Base-by-base conservation (phyloP, 2,888 invertebrate species). In the Crossocerus cetratus region DNA sequence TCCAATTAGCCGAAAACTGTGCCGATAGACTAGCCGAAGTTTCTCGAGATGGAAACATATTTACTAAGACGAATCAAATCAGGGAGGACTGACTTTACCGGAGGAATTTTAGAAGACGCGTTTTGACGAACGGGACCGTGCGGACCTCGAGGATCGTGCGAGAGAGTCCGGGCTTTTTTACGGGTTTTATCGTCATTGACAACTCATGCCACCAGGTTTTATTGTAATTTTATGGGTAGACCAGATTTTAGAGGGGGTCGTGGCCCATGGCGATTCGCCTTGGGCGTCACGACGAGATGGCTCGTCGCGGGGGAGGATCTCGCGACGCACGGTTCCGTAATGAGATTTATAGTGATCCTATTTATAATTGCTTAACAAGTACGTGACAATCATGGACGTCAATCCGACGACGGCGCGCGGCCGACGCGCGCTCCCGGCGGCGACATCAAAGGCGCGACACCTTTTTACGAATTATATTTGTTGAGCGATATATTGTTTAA, bases 401-500 rank as follows among this genome's bases (percentile, higher is more conserved):
- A 69, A 61, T 59, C 64, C 57, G 68, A 59, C 65, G 73, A 32
- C 42, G 65, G 23, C 20, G 66, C 80, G 18, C 58, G 67, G 8
- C 8, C 20, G 20, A 3, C 42, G 14, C 11, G 45, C 56, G 14
- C 11, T 57, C 58, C 67, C 70, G 76, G 5, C 55, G 20, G 60
- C 67, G 72, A 18, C 16, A 21, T 11, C 60, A 22, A 66, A 54
- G 66, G 56, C 49, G 72, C 53, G 49, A 32, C 65, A 53, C 62
- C 57, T 80, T 82, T 83, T 83, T 79, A 82, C 74, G 77, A 82
- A 83, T 84, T 86, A 80, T 86, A 85, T 88, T 88, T 86, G 86
- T 88, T 88, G 84, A 85, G 75, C 72, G 74, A 84, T 87, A 82
- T 83, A 88, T 88, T 86, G 80, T 88, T 87, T 87, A 86, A 87